Conservation (phyloP, 92 coral and sea anemone species). For the Metridium senile region DNA sequence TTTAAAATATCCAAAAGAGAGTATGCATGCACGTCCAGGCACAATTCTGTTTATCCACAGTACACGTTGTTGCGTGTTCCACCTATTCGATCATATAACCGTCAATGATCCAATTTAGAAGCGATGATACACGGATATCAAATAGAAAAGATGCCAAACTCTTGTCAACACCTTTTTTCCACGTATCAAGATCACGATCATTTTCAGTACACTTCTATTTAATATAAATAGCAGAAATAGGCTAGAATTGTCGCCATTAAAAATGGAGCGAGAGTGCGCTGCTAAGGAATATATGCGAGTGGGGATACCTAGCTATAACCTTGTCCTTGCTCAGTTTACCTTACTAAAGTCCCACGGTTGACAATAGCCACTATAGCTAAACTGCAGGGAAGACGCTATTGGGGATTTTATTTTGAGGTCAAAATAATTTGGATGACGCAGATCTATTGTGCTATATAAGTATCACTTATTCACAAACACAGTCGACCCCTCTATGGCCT, state of each 20-base stretch:
- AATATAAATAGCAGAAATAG: too few species aligned
- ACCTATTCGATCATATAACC: background rate
- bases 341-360: background rate
- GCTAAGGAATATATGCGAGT: too few species aligned
- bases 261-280: too few species aligned
- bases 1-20: too few species aligned
- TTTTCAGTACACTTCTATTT: background rate
- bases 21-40: background rate
- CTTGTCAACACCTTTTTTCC: background rate
- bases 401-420: background rate
- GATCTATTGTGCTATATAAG: background rate
- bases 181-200: background rate
- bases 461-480: background rate
- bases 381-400: background rate
- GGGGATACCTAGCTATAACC: too few species aligned
- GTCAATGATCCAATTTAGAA: background rate
- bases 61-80: conserved; percentile 1
- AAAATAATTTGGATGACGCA: background rate
- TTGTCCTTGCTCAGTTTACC: too few species aligned
- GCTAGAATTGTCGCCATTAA: too few species aligned
- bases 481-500: too few species aligned
- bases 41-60: background rate
- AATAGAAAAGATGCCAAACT: background rate
- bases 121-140: background rate
- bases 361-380: background rate